Conservation (phyloP, 1,140 invertebrate species). For the Limonius californicus region DNA sequence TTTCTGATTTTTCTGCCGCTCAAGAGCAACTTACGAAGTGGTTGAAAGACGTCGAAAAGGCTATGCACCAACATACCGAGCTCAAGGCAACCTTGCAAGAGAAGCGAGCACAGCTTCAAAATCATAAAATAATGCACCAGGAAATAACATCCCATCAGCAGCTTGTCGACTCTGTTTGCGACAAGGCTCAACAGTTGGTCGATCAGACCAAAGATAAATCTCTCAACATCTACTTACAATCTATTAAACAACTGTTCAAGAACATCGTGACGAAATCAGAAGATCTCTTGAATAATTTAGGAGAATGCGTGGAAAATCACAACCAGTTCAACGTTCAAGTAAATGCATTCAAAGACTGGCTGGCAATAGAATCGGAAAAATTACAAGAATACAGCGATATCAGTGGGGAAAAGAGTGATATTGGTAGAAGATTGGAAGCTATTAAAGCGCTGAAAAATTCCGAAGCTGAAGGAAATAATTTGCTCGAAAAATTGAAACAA, state of each 20-base stretch:
- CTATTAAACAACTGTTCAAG: conserved; percentile 85
- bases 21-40: conserved; percentile 91
- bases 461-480: conserved; percentile 65
- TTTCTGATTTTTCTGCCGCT: conserved; percentile 81
- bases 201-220: conserved; percentile 86
- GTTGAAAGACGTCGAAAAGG: conserved; percentile 85
- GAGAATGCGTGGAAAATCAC: conserved; percentile 83
- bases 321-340: conserved; percentile 69
- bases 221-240: conserved; percentile 79
- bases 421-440: conserved; percentile 67
- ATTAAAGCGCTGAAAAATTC: conserved; percentile 68
- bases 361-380: conserved; percentile 71
- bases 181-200: conserved; percentile 85
- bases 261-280: conserved; percentile 85
- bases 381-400: conserved; percentile 72
- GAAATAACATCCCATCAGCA: conserved; percentile 91
- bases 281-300: conserved; percentile 78
- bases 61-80: conserved; percentile 89
- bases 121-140: conserved; percentile 92
- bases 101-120: conserved; percentile 89
- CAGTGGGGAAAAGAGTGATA: conserved; percentile 76
- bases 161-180: conserved; percentile 84
- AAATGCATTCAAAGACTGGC: conserved; percentile 74
- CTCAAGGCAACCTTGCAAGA: conserved; percentile 88
- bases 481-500: conserved; percentile 66